These are phyloP conservation scores for Passer domesticus DNA, from an alignment of 2,113 vertebrate species.

Conservation along the genomic window DNA sequence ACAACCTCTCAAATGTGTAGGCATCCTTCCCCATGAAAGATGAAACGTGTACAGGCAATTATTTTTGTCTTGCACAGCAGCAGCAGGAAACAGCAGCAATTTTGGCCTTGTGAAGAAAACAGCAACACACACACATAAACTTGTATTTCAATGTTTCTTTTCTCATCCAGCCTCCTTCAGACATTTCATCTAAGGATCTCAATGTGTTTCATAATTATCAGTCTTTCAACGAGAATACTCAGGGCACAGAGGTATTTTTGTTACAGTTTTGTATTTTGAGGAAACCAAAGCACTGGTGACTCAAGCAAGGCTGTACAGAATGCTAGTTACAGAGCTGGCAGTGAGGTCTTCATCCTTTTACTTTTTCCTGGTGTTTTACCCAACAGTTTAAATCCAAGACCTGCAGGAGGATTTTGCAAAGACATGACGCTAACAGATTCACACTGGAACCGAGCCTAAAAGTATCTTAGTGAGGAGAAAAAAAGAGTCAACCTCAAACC, in stretches of 20 bases:
- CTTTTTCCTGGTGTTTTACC: background rate
- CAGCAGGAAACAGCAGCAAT: background rate
- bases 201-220: background rate
- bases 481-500: constrained; percentile 12
- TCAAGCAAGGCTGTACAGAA: background rate
- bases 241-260: background rate
- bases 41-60: background rate
- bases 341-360: background rate
- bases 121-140: background rate
- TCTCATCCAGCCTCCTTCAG: background rate
- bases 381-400: background rate
- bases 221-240: background rate
- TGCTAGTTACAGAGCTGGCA: background rate
- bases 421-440: background rate
- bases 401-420: constrained; percentile 5
- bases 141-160: background rate
- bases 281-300: background rate
- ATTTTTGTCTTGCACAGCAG: background rate
- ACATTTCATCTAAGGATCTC: background rate
- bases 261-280: accelerated
- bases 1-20: background rate
- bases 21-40: background rate
- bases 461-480: background rate
- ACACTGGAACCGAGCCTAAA: background rate
- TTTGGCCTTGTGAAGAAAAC: background rate